Base-by-base conservation (phyloP, 1,140 invertebrate species). In the Diuraphis noxia region DNA sequence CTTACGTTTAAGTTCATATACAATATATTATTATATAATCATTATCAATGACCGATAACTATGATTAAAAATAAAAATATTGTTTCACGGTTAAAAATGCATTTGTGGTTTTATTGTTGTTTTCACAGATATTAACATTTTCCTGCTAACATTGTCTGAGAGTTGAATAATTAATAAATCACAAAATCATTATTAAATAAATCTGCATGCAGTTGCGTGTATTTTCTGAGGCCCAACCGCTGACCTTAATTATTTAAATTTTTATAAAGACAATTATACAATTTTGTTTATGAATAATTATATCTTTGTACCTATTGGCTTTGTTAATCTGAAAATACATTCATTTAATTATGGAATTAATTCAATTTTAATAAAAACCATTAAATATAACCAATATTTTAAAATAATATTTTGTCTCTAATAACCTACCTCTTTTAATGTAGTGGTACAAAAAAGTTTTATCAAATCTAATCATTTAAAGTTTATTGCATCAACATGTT, bases 11-110 rank as follows among this genome's bases (percentile, higher is more conserved):
- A 91, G 89, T 91, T 82, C 41, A 52, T 91, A 88, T 88, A 88
- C 86, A 91, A 91, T 90, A 90, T 90, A 90, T 52, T 82, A 91
- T 91, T 46, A 81, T 91, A 81, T 91, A 91, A 91, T 91, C 89
- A 91, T 91, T 91, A 91, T 91, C 89, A 82, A 72, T 91, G 77
- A 91, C 30, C 63, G 89, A 52, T 91, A 81, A 90, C 72, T 91
- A 88, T 90, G 72, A 91, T 91, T 81, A 81, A 82, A 82, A 91
- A 82, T 82, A 91, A 91, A 88, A 91, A 82, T 91, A 91, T 91
- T 91, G 89, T 91, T 91, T 91, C 89, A 91, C 77, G 89, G 82
- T 91, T 91, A 90, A 91, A 91, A 38, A 77, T 8, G 3, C n/a
- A 38, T 25, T 1, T 38, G 49, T 40, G 19, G 25, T 87, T 2